phyloP scores from a whole-genome alignment of 30 jellyfish, hydroid and myxozoan genomes.

The Clytia hemisphaerica region DNA sequence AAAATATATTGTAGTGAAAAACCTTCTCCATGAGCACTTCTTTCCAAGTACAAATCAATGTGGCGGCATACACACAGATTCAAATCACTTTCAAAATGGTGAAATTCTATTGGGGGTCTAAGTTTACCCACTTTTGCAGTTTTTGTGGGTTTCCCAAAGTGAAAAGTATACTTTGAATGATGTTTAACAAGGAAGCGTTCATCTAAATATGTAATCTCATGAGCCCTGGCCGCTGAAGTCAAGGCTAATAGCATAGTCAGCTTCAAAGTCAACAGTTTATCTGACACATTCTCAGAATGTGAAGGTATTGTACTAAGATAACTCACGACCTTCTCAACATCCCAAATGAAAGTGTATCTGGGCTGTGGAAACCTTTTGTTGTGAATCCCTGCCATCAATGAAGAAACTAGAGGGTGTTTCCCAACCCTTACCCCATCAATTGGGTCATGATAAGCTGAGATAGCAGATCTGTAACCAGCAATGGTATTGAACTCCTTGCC shows the following conservation, averaged over 20 bases:
- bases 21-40: no score
- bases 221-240: constrained; percentile 10
- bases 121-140: background rate
- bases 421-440: background rate
- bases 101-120: background rate
- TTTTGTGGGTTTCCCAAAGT: background rate
- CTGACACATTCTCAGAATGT: background rate
- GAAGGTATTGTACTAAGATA: background rate
- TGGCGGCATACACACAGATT: background rate
- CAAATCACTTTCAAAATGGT: background rate
- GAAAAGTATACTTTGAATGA: background rate
- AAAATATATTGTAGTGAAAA: no score
- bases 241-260: constrained; percentile 1
- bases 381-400: background rate
- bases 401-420: background rate
- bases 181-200: background rate
- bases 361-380: background rate
- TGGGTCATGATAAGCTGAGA: background rate
- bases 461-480: background rate
- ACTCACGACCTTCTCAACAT: background rate
- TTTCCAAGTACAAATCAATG: constrained; percentile 1
- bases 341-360: background rate
- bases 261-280: background rate
- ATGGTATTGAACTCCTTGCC: background rate
- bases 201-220: background rate